Base-by-base conservation (phyloP, 2,113 vertebrate genomes). In the Forbesichthys papilliferus region DNA sequence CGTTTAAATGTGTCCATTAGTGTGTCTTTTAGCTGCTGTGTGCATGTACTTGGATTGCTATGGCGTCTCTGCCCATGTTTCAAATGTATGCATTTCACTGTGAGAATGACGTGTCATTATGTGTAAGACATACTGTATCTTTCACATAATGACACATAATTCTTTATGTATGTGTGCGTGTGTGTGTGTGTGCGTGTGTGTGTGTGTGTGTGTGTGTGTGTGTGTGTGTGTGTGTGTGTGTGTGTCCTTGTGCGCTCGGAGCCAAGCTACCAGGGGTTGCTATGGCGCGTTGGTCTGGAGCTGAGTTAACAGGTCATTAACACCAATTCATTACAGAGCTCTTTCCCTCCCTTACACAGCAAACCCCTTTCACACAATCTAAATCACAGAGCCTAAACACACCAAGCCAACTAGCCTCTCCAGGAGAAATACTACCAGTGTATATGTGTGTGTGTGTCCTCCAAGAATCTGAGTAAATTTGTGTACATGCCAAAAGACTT, bases 271-370 rank as follows among this genome's bases (percentile, higher is more conserved):
- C 68, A 58, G 78, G 71, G 80, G 77, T 75, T 78, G 75, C 64
- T 66, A 61, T 65, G 11, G 70, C 0, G 64, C 68, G 83, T 59
- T 82, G 79, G 72, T 71, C 66, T 58, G 64, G 48, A 84, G 77
- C 78, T 80, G 80, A 75, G 82, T 88, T 90, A 89, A 87, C 90
- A 88, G 85, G 84, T 89, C 86, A 88, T 89, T 89, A 89, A 88
- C 84, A 87, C 84, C 83, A 75, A 88, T 83, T 88, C 79, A 87
- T 88, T 87, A 86, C 13, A 63, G 78, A 78, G 79, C 81, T 79
- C 73, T 76, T 86, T 84, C 78, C 74, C 76, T 27, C 55, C 10
- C 55, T 83, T 4, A 8, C 62, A 55, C 3, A 78, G 69, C 61
- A 56, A 14, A 52, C 48, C 59, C 16, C 71, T 85, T 75, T 74